Evolutionary conservation across 2,113 vertebrate species (phyloP).

Genomic region (Lonchura striata): DNA sequence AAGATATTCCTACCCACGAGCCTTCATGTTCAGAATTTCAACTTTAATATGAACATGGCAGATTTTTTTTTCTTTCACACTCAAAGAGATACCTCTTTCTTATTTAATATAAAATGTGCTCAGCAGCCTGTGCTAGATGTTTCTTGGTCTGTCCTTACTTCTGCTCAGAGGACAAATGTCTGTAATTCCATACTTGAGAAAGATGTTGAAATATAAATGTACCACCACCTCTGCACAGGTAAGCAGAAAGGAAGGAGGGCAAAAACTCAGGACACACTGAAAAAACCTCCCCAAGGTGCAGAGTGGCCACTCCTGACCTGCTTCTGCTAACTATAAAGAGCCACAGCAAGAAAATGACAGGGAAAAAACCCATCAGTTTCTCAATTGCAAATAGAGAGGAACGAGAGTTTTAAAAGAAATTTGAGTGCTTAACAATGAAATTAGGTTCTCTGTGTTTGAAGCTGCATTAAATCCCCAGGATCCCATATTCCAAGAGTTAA

Average conservation of each 20-base stretch:
- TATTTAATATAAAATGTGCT: neutral
- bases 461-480: neutral
- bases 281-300: neutral
- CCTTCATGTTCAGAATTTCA: conserved; percentile 52
- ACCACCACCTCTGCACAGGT: neutral
- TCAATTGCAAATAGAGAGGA: neutral
- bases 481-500: neutral
- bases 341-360: neutral
- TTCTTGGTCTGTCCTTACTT: neutral
- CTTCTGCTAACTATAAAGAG: neutral
- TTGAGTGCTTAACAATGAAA: neutral
- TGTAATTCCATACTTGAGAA: neutral
- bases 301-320: neutral
- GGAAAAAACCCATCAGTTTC: accelerated
- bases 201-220: neutral
- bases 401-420: neutral
- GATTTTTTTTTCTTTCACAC: neutral
- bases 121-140: neutral
- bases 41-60: neutral
- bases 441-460: neutral
- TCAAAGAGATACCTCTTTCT: neutral
- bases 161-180: neutral
- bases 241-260: neutral
- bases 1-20: neutral
- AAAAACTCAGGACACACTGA: neutral